Evolutionary conservation across 30 jellyfish, hydroid and myxozoan species (phyloP).

Genomic region (Aurelia aurita complex sp. Pacific): DNA sequence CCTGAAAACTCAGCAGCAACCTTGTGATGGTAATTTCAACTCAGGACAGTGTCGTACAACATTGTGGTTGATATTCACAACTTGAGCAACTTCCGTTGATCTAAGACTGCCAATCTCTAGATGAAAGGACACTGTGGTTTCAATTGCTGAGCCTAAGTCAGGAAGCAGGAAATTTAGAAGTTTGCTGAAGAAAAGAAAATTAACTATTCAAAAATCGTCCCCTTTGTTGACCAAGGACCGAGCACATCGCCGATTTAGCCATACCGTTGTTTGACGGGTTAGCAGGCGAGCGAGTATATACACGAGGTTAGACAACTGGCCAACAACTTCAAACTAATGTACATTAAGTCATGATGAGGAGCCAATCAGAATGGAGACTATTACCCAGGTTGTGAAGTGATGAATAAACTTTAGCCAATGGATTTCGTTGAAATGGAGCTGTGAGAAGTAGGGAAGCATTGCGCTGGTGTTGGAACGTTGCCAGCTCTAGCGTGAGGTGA

Average conservation of each 20-base stretch:
- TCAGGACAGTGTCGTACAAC: constrained; percentile 40
- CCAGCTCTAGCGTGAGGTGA: constrained; percentile 52
- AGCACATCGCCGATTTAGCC: constrained; percentile 7
- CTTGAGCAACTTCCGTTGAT: constrained; percentile 85
- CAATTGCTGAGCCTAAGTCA: constrained; percentile 86
- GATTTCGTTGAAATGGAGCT: constrained; percentile 26
- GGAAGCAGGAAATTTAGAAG: constrained; percentile 87
- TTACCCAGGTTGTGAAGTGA: constrained; percentile 37
- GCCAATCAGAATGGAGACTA: constrained; percentile 68
- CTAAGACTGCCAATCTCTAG: constrained; percentile 71
- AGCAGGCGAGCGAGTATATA: too few species aligned
- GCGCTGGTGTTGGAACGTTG: constrained; percentile 72
- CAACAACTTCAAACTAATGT: not conserved
- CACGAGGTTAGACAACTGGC: too few species aligned
- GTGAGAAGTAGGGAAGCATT: constrained; percentile 35
- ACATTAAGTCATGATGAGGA: not conserved
- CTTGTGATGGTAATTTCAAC: constrained; percentile 42
- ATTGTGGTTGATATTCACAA: constrained; percentile 79
- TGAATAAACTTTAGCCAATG: constrained; percentile 54
- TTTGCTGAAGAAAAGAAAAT: constrained; percentile 75
- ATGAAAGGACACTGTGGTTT: constrained; percentile 78
- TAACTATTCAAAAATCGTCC: constrained; percentile 63
- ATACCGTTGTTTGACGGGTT: not conserved
- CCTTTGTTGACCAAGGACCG: constrained; percentile 59
- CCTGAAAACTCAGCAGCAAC: constrained; percentile 54